Conservation (phyloP, 2,888 invertebrate species). For the Euplexia lucipara region DNA sequence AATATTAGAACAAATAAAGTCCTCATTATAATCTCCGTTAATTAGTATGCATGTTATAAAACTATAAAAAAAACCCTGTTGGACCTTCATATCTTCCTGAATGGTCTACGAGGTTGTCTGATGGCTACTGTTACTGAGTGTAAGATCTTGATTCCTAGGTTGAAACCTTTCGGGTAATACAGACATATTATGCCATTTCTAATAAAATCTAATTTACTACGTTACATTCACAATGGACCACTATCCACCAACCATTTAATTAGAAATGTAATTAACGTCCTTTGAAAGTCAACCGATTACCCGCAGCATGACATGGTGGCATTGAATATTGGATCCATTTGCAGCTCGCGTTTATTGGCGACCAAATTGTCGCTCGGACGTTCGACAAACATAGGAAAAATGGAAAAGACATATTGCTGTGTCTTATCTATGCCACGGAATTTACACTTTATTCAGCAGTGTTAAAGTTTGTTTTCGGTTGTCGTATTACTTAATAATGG, state of each 20-base stretch:
- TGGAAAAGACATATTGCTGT: slow-evolving; percentile 70
- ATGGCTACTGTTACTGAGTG: too few relatives aligned
- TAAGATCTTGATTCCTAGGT: too few relatives aligned
- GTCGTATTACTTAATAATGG: slow-evolving; percentile 70
- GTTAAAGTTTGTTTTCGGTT: slow-evolving; percentile 45
- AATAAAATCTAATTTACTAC: slow-evolving; percentile 1
- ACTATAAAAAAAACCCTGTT: too few relatives aligned
- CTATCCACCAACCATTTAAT: slow-evolving; percentile 15
- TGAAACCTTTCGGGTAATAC: background rate
- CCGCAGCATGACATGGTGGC: slow-evolving; percentile 50
- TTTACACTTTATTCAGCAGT: slow-evolving; percentile 36
- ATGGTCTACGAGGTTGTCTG: too few relatives aligned
- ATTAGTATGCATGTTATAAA: too few relatives aligned
- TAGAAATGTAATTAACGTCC: slow-evolving; percentile 35
- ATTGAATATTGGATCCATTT: slow-evolving; percentile 55
- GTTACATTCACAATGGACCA: background rate
- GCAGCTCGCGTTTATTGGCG: slow-evolving; percentile 69
- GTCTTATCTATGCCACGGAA: slow-evolving; percentile 17
- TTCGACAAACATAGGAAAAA: slow-evolving; percentile 73
- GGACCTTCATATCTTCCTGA: too few relatives aligned
- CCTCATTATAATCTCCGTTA: too few relatives aligned
- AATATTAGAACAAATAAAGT: too few relatives aligned
- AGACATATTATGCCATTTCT: background rate
- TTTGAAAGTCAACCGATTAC: slow-evolving; percentile 24
- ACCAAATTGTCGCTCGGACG: slow-evolving; percentile 66